phyloP scores from a whole-genome alignment of 2,888 invertebrate genomes.

The Dilophus febrilis region DNA sequence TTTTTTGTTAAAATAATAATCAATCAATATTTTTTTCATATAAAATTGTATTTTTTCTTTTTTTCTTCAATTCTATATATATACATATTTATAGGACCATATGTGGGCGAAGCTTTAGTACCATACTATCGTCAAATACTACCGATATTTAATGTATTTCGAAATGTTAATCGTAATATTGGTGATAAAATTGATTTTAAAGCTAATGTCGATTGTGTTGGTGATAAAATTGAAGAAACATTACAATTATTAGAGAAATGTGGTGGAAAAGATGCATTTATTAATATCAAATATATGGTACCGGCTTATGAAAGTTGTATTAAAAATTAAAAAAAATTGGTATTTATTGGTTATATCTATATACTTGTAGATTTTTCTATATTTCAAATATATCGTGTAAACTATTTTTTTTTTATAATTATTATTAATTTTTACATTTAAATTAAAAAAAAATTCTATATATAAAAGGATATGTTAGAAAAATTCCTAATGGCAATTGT shows the following conservation, averaged over 20 bases:
- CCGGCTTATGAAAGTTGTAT: conserved; percentile 94
- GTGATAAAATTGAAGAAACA: conserved; percentile 83
- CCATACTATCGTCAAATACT: conserved; percentile 91
- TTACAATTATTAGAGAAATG: conserved; percentile 75
- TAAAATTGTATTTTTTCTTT: not conserved
- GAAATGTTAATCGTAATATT: conserved; percentile 44
- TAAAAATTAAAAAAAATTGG: conserved; percentile 47
- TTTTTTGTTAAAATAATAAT: no score
- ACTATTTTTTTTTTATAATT: no score
- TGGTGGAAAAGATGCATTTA: conserved; percentile 91
- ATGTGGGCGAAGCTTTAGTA: conserved; percentile 79
- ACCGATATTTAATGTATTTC: conserved; percentile 75
- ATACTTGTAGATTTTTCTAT: no score
- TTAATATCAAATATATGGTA: conserved; percentile 95
- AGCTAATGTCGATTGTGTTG: conserved; percentile 59
- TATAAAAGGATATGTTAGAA: no score
- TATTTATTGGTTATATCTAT: no score
- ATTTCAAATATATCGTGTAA: no score
- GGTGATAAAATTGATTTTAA: conserved; percentile 81
- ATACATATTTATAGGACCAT: conserved; percentile 20
- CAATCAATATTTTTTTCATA: no score
- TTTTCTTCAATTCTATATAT: not conserved
- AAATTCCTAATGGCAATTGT: no score
- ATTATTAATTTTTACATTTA: no score
- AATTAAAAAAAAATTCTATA: no score